Conservation (phyloP, 2,113 vertebrate species). For the Carettochelys insculpta region DNA sequence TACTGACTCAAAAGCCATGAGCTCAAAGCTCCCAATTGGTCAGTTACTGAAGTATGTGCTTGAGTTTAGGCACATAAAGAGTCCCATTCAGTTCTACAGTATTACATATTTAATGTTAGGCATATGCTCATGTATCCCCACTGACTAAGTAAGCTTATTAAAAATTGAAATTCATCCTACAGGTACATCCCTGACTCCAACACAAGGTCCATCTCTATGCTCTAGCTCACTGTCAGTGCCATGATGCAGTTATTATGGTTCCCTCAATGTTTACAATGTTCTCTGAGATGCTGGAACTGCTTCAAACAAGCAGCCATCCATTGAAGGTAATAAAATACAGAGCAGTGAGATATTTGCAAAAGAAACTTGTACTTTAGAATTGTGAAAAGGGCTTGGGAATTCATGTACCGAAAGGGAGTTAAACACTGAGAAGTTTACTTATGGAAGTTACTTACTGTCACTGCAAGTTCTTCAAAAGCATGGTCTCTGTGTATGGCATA, state of each 20-base stretch:
- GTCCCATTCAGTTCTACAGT: not conserved
- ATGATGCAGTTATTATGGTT: not conserved
- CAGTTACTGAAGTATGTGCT: not conserved
- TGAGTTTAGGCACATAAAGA: not conserved
- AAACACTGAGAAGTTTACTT: not conserved
- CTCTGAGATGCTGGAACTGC: constrained; percentile 11
- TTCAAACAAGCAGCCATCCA: not conserved
- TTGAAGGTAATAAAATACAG: constrained; percentile 3
- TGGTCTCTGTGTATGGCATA: not conserved
- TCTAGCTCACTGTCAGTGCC: not conserved
- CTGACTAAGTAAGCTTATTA: not conserved
- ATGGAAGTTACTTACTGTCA: not conserved
- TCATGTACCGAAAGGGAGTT: not conserved
- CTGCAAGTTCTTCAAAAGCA: not conserved
- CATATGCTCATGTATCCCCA: not conserved
- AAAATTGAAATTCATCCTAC: not conserved
- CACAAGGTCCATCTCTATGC: not conserved
- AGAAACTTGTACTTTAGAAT: not conserved
- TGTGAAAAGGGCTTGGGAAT: not conserved
- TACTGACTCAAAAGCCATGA: rapidly evolving
- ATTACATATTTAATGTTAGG: not conserved
- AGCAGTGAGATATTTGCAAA: not conserved
- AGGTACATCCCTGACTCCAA: not conserved
- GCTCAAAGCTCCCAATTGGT: not conserved
- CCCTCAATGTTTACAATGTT: not conserved